These are phyloP conservation scores for Phlogophora meticulosa DNA, from an alignment of 2,888 invertebrate genomes.

Conservation along the genomic window DNA sequence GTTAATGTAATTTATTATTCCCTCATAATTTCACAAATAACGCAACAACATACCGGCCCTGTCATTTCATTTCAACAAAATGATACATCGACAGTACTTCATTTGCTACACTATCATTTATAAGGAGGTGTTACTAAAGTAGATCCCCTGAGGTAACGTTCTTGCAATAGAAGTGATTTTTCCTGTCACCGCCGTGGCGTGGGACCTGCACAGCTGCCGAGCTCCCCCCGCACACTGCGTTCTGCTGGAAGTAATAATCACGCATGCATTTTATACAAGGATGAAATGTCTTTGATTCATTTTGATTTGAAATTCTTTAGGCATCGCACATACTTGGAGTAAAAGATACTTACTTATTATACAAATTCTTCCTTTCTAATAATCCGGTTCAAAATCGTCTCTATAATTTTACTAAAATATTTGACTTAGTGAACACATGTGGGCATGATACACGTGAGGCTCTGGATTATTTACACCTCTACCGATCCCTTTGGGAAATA, in stretches of 20 bases:
- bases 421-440: too few relatives aligned
- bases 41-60: too few relatives aligned
- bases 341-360: too few relatives aligned
- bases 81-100: background rate
- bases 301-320: background rate
- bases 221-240: slow-evolving; percentile 8
- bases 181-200: slow-evolving; percentile 5
- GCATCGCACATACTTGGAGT: too few relatives aligned
- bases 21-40: too few relatives aligned
- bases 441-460: too few relatives aligned
- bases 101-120: slow-evolving; percentile 10
- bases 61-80: background rate
- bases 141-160: background rate
- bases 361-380: too few relatives aligned
- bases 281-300: background rate
- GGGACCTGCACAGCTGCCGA: slow-evolving; percentile 24
- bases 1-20: too few relatives aligned
- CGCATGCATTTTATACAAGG: background rate
- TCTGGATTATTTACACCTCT: too few relatives aligned
- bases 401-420: too few relatives aligned
- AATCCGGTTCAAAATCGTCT: too few relatives aligned
- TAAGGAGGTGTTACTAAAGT: slow-evolving; percentile 6
- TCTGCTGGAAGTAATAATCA: slow-evolving; percentile 11
- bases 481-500: too few relatives aligned
- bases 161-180: slow-evolving; percentile 25